Evolutionary conservation across 2,797 vertebrate genomes (phyloP).

Genomic region (Balearica regulorum): DNA sequence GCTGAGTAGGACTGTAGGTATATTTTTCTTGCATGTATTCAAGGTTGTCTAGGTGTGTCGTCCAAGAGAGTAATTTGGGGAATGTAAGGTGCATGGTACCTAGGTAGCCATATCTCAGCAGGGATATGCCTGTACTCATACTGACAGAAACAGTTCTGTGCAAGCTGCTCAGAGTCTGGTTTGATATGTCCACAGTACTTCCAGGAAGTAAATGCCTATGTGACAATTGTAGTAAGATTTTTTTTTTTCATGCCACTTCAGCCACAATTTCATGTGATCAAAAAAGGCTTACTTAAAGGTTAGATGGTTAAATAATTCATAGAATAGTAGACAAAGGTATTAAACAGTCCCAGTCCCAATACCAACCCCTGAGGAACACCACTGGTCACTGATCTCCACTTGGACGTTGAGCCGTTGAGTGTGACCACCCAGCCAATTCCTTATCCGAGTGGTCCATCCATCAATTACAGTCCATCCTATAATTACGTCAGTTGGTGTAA

Average conservation of each 20-base stretch:
- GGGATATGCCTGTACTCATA: not conserved
- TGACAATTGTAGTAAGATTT: not conserved
- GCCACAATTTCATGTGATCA: not conserved
- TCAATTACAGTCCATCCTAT: too few relatives aligned
- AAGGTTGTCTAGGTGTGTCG: not conserved
- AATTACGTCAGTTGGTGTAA: not conserved
- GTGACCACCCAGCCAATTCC: too few relatives aligned
- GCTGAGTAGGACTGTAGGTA: not conserved
- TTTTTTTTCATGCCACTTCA: not conserved
- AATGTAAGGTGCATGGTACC: not conserved
- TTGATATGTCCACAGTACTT: not conserved
- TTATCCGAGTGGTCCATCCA: too few relatives aligned
- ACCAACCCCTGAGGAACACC: too few relatives aligned
- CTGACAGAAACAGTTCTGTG: fast-evolving
- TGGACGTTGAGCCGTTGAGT: too few relatives aligned
- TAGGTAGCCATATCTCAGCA: not conserved
- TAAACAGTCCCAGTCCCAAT: too few relatives aligned
- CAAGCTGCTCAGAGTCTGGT: not conserved
- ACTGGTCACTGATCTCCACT: too few relatives aligned
- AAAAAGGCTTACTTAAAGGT: not conserved
- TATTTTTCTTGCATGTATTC: not conserved
- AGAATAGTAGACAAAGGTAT: too few relatives aligned
- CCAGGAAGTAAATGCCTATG: not conserved
- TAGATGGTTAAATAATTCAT: not conserved
- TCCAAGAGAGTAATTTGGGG: not conserved